A percentile compares a stretch with the other conserved stretches of the same genome.
Evolutionary conservation across 2,113 vertebrate genomes (phyloP).

Genomic region (Boleophthalmus pectinirostris): DNA sequence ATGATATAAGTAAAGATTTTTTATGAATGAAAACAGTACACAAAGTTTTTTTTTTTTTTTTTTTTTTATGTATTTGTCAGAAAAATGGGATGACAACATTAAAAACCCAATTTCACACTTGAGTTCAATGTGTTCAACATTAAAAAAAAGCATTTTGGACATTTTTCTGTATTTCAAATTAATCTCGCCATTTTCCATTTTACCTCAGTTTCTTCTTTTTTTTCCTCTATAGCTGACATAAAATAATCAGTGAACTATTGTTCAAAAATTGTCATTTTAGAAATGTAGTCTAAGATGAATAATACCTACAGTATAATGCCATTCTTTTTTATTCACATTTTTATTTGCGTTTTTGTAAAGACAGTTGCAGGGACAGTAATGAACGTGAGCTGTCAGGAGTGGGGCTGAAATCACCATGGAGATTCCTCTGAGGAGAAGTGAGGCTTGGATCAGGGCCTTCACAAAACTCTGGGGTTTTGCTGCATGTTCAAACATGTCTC

Average conservation of each 20-base stretch:
- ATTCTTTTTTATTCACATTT: background rate
- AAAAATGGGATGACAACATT: background rate
- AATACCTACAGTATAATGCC: background rate
- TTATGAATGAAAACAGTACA: background rate
- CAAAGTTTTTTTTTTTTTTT: background rate
- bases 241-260: background rate
- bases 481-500: constrained; percentile 46
- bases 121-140: background rate
- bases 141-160: background rate
- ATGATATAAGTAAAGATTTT: background rate
- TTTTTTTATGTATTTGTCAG: background rate
- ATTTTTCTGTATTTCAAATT: background rate
- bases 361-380: constrained; percentile 5
- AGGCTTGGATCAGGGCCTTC: constrained; percentile 18
- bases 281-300: background rate
- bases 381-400: constrained; percentile 12
- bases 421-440: constrained; percentile 21
- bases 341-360: background rate
- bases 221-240: background rate
- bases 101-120: background rate
- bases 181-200: background rate
- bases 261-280: background rate
- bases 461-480: constrained; percentile 21
- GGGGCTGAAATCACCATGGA: constrained; percentile 6
- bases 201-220: background rate